These are phyloP conservation scores for Myripristis murdjan DNA, from an alignment of 2,797 vertebrate species.

Conservation along the genomic window DNA sequence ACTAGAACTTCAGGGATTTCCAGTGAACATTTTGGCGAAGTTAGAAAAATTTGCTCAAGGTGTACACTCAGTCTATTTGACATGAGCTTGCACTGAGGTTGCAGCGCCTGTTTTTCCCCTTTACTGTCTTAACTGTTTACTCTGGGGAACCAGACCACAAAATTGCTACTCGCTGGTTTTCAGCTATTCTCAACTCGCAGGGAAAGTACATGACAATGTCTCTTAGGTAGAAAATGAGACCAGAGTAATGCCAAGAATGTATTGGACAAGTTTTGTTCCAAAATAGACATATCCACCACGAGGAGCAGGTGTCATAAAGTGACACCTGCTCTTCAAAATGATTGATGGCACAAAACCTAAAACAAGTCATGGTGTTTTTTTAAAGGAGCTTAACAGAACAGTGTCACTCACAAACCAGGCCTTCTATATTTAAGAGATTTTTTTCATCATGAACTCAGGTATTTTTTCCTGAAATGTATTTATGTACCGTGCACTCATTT, in stretches of 20 bases:
- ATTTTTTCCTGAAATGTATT: background rate
- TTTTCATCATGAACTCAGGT: background rate
- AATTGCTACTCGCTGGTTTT: constrained; percentile 29
- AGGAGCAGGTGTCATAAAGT: background rate
- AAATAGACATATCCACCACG: constrained; percentile 13
- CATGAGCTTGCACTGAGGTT: constrained; percentile 27
- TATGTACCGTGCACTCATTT: no score
- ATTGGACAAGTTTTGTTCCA: background rate
- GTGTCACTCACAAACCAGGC: background rate
- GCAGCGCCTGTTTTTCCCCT: constrained; percentile 14
- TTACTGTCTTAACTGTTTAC: constrained; percentile 22
- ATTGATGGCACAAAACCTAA: background rate
- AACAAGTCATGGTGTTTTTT: background rate
- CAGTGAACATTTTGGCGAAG: constrained; percentile 63
- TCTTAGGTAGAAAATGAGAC: constrained; percentile 5
- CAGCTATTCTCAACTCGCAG: constrained; percentile 15
- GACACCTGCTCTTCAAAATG: background rate
- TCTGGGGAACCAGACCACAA: constrained; percentile 20
- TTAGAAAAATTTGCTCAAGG: constrained; percentile 55
- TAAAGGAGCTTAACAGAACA: background rate
- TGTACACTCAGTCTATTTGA: constrained; percentile 27
- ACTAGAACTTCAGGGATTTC: constrained; percentile 72
- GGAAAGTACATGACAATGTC: background rate
- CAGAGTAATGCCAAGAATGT: background rate
- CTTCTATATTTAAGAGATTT: background rate